A percentile compares a stretch with the other conserved stretches of the same genome.
Conservation (phyloP, 2,888 invertebrate species). For the Smittia sp. region DNA sequence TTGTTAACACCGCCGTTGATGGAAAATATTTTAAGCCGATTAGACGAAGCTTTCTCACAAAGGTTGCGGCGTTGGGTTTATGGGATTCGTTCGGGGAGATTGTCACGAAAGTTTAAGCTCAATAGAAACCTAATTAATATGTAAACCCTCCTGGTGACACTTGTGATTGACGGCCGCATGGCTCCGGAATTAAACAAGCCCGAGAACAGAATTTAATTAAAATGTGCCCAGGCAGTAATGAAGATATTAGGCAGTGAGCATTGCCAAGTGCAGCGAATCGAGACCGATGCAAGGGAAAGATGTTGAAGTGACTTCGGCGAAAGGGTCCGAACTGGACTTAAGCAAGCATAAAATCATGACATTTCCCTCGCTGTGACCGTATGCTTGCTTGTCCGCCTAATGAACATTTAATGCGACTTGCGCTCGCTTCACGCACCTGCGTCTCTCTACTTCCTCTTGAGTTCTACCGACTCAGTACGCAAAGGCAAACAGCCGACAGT, state of each 20-base stretch:
- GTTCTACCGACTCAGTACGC: background rate
- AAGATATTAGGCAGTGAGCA: slow-evolving; percentile 31
- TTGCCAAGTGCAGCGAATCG: background rate
- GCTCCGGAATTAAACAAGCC: slow-evolving; percentile 3
- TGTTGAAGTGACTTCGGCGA: too few relatives aligned
- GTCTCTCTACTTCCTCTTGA: slow-evolving; percentile 14
- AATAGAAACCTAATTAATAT: too few relatives aligned
- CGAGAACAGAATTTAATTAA: slow-evolving; percentile 35
- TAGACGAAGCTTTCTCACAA: background rate
- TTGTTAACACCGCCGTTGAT: slow-evolving; percentile 30
- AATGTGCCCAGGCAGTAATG: slow-evolving; percentile 17
- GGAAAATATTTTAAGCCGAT: slow-evolving; percentile 33
- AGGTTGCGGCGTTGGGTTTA: background rate
- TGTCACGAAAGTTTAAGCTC: background rate
- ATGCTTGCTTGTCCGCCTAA: slow-evolving; percentile 13
- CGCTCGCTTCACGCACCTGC: slow-evolving; percentile 32
- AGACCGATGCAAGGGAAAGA: background rate
- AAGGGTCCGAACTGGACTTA: slow-evolving; percentile 4
- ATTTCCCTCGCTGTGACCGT: slow-evolving; percentile 6
- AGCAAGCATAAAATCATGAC: slow-evolving; percentile 40
- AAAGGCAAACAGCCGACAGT: background rate
- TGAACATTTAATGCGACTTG: slow-evolving; percentile 38
- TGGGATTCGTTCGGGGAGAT: background rate
- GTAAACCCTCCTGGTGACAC: too few relatives aligned
- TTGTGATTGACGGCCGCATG: too few relatives aligned